Evolutionary conservation across 1,140 invertebrate genomes (phyloP).

Genomic region (Cryptotermes secundus): DNA sequence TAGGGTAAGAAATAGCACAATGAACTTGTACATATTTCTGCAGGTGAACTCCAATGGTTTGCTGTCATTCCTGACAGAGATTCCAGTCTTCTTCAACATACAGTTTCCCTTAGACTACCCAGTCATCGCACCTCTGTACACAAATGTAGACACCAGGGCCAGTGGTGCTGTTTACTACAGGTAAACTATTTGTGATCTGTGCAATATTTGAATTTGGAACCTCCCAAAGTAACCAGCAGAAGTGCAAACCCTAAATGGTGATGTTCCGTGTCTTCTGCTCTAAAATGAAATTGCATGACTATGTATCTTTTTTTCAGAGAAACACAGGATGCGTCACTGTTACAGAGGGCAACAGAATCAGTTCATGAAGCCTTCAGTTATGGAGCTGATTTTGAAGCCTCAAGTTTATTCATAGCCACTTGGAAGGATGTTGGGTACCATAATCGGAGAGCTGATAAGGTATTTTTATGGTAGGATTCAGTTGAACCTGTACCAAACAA

Average conservation of each 20-base stretch:
- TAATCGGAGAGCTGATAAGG: slow-evolving; percentile 58
- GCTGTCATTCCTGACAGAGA: slow-evolving; percentile 84
- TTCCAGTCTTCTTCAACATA: slow-evolving; percentile 80
- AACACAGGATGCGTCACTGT: slow-evolving; percentile 61
- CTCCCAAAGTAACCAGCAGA: too few species aligned
- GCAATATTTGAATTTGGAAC: too few species aligned
- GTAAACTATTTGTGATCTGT: slow-evolving; percentile 42
- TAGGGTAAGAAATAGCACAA: neutral
- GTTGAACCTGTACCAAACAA: too few species aligned
- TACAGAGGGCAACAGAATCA: slow-evolving; percentile 65
- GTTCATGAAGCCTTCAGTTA: slow-evolving; percentile 70
- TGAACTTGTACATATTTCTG: slow-evolving; percentile 40
- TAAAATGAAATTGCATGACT: too few species aligned
- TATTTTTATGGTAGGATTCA: slow-evolving; percentile 40
- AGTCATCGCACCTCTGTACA: slow-evolving; percentile 86
- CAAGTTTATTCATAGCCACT: slow-evolving; percentile 68
- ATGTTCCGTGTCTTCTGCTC: too few species aligned
- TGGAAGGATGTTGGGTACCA: slow-evolving; percentile 73
- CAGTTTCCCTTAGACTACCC: slow-evolving; percentile 90
- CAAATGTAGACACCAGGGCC: slow-evolving; percentile 82
- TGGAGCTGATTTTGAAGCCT: slow-evolving; percentile 64
- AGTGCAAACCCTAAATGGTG: too few species aligned
- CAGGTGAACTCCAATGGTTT: slow-evolving; percentile 92
- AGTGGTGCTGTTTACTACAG: slow-evolving; percentile 75
- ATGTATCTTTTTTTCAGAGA: slow-evolving; percentile 52